Percentiles rank a stretch among this genome's conserved stretches.
Evolutionary conservation across 2,888 invertebrate genomes (phyloP).

Genomic region (Scaeva pyrastri): DNA sequence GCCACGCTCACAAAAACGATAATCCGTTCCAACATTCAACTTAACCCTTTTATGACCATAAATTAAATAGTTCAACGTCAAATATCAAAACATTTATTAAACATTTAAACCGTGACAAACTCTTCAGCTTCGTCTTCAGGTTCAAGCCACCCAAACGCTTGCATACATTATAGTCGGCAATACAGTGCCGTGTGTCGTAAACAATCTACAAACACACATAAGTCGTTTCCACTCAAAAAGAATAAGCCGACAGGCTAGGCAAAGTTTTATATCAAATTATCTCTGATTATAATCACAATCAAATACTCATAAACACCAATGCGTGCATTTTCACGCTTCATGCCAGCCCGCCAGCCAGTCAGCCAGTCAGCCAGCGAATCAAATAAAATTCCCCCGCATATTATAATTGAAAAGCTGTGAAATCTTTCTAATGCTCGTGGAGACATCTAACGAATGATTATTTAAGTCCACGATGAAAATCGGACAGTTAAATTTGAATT

Average conservation of each 20-base stretch:
- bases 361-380: conserved; percentile 39
- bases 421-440: conserved; percentile 46
- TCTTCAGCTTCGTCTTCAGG: conserved; percentile 1
- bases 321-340: conserved; percentile 71
- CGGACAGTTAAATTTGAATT: conserved; percentile 65
- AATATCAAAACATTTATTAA: conserved; percentile 56
- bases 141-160: conserved; percentile 24
- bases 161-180: too few relatives aligned
- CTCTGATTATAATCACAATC: conserved; percentile 59
- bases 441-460: conserved; percentile 43
- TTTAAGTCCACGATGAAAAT: conserved; percentile 38
- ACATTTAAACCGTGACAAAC: conserved; percentile 58
- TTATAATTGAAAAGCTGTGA: conserved; percentile 70
- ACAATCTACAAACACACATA: neutral
- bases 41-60: neutral
- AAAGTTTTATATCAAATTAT: conserved; percentile 47
- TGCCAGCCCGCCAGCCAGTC: conserved; percentile 46
- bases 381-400: conserved; percentile 60
- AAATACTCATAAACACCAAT: conserved; percentile 63
- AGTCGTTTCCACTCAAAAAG: conserved; percentile 20
- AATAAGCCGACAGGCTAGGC: conserved; percentile 20
- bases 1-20: neutral
- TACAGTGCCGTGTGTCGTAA: too few relatives aligned
- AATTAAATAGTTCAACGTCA: conserved; percentile 11
- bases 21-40: conserved; percentile 6